Conservation (phyloP, 2,888 invertebrate genomes). For the Lissocephala sabroskyi region DNA sequence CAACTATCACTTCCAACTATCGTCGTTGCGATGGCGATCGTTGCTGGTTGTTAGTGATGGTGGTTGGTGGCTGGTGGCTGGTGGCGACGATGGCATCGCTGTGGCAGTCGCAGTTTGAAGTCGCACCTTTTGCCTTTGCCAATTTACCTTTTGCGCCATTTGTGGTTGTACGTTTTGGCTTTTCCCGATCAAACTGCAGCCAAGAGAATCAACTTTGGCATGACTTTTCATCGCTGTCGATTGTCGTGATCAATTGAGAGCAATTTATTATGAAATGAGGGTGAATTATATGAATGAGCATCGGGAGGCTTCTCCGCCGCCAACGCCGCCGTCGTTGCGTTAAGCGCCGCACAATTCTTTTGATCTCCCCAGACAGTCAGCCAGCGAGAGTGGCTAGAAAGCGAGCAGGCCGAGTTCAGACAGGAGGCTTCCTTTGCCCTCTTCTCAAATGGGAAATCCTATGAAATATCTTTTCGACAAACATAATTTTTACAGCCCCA, state of each 20-base stretch:
- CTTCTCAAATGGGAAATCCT: too few species aligned
- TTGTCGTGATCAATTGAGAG: constrained; percentile 74
- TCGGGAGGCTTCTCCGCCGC: constrained; percentile 39
- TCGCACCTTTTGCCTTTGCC: constrained; percentile 43
- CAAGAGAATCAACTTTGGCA: constrained; percentile 51
- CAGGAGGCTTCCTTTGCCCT: neutral
- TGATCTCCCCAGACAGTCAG: constrained; percentile 46
- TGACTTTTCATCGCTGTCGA: constrained; percentile 65
- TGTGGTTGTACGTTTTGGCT: constrained; percentile 34
- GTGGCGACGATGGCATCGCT: constrained; percentile 2
- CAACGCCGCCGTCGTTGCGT: constrained; percentile 21
- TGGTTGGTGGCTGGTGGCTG: too few species aligned
- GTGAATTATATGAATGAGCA: constrained; percentile 72
- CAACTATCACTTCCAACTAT: constrained; percentile 29
- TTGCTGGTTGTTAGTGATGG: neutral
- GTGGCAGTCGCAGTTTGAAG: constrained; percentile 3
- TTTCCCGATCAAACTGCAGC: constrained; percentile 21
- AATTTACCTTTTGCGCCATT: constrained; percentile 37
- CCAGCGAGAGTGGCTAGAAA: constrained; percentile 5
- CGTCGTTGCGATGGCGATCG: constrained; percentile 16
- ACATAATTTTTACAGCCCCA: constrained; percentile 26
- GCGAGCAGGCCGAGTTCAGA: neutral
- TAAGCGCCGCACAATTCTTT: constrained; percentile 65
- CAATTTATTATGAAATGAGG: constrained; percentile 74
- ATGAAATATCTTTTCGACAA: constrained; percentile 51